Percentiles rank a stretch among this genome's conserved stretches.
Conservation (phyloP, 2,797 vertebrate genomes). For the Todus mexicanus region DNA sequence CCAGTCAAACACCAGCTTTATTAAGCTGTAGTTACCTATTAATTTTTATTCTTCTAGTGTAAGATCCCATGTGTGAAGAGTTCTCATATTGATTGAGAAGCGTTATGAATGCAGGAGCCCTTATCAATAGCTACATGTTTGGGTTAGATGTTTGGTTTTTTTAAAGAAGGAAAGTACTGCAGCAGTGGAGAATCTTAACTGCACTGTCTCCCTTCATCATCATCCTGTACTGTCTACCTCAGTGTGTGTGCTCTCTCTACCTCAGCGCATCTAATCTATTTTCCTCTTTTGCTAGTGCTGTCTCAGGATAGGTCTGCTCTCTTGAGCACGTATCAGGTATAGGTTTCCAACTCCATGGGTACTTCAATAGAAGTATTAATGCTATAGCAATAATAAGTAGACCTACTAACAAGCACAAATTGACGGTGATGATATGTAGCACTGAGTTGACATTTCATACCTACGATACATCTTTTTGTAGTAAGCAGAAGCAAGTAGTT, state of each 20-base stretch:
- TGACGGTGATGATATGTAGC: accelerated
- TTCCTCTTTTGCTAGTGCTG: neutral
- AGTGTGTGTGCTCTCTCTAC: neutral
- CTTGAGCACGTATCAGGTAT: accelerated
- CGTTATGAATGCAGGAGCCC: neutral
- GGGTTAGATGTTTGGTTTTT: neutral
- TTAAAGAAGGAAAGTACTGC: neutral
- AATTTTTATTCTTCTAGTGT: neutral
- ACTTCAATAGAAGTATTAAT: neutral
- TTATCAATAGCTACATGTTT: neutral
- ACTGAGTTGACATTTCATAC: neutral
- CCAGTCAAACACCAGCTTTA: neutral
- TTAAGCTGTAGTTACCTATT: neutral
- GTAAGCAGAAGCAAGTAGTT: neutral
- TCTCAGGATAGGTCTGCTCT: neutral
- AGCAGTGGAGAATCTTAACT: neutral
- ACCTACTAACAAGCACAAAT: neutral
- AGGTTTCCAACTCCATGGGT: neutral
- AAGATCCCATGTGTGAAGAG: neutral
- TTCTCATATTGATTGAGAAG: neutral
- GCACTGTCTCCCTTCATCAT: neutral
- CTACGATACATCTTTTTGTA: neutral
- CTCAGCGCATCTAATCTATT: neutral
- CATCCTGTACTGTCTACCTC: neutral
- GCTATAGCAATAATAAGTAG: neutral